phyloP scores from a whole-genome alignment of 2,797 vertebrate genomes.

The Gymnopithys bicolor region DNA sequence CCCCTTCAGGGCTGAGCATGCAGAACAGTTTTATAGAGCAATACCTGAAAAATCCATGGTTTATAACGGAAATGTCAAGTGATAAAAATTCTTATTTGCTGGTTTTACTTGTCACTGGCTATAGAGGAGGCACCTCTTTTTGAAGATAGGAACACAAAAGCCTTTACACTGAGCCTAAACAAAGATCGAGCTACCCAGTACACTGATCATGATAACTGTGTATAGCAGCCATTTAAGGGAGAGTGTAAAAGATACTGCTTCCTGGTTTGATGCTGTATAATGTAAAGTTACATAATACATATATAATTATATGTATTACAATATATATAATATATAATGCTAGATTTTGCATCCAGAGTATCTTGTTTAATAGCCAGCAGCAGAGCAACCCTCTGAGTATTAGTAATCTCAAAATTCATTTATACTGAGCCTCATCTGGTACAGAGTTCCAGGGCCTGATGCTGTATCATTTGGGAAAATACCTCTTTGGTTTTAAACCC shows the following conservation, averaged over 20 bases:
- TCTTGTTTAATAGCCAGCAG: background rate
- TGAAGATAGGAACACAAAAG: background rate
- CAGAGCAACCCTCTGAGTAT: background rate
- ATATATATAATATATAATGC: background rate
- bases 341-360: background rate
- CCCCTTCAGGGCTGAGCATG: background rate
- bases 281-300: background rate
- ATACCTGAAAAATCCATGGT: background rate
- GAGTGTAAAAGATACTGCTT: background rate
- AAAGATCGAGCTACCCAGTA: background rate
- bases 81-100: background rate
- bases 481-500: background rate
- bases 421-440: background rate
- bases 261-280: background rate
- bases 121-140: background rate
- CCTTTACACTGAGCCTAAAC: background rate
- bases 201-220: background rate
- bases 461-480: background rate
- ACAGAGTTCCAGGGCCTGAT: background rate
- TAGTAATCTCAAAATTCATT: background rate
- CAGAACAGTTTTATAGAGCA: background rate
- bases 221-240: background rate
- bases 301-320: background rate
- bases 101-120: background rate
- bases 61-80: background rate